A percentile compares a stretch with the other conserved stretches of the same genome.
These are phyloP conservation scores for Sphaerophoria rueppellii DNA, from an alignment of 2,888 invertebrate species.

Conservation along the genomic window DNA sequence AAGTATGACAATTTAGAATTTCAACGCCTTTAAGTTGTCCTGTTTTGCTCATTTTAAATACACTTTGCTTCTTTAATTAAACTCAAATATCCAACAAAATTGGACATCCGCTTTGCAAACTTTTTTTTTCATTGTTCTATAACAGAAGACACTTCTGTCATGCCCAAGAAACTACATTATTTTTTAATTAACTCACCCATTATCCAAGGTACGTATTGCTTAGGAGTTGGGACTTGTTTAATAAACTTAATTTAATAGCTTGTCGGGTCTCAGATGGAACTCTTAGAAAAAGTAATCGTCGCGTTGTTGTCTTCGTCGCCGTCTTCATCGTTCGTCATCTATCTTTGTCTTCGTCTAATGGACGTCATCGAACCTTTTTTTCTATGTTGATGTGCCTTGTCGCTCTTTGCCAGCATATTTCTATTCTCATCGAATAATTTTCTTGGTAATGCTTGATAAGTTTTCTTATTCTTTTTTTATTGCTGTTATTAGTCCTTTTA, in stretches of 20 bases:
- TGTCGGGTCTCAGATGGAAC: constrained; percentile 32
- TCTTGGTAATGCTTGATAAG: constrained; percentile 8
- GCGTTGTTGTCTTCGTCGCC: constrained; percentile 5
- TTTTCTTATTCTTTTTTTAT: constrained; percentile 48
- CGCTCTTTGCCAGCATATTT: constrained; percentile 32
- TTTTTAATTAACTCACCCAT: constrained; percentile 67
- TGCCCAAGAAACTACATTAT: constrained; percentile 57
- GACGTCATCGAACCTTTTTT: too few relatives aligned
- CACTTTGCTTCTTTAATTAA: constrained; percentile 6
- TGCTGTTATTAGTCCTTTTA: constrained; percentile 52
- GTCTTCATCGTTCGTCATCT: neutral
- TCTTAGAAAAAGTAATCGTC: constrained; percentile 35
- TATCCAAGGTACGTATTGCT: constrained; percentile 35
- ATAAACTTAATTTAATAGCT: constrained; percentile 59
- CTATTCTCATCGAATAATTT: constrained; percentile 53
- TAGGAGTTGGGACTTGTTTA: constrained; percentile 12
- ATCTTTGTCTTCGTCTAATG: too few relatives aligned
- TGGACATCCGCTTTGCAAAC: neutral
- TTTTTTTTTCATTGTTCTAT: constrained; percentile 16
- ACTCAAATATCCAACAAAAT: neutral
- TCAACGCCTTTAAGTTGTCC: neutral
- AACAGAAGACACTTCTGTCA: constrained; percentile 30
- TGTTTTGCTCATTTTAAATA: neutral
- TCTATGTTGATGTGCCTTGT: too few relatives aligned
- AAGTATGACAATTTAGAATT: too few relatives aligned